These are phyloP conservation scores for Magallana ariakensis DNA, from an alignment of 1,140 invertebrate species.

Conservation along the genomic window DNA sequence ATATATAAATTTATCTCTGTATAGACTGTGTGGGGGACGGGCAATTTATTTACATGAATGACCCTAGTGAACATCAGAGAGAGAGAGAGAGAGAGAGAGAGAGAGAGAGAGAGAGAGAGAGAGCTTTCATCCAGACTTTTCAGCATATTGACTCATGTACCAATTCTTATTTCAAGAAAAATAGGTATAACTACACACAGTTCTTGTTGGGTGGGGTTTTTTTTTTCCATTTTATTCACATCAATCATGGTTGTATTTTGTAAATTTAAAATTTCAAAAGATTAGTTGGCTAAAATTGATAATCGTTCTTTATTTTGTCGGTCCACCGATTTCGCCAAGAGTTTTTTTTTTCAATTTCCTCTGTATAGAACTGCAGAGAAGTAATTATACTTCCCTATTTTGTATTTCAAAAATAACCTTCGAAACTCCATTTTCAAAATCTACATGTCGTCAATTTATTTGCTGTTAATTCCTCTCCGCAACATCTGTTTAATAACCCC, in stretches of 20 bases:
- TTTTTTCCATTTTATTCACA: too few relatives aligned
- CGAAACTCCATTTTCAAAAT: neutral
- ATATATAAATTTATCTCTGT: neutral
- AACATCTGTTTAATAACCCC: neutral
- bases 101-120: neutral
- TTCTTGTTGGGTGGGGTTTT: too few relatives aligned
- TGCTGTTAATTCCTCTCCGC: neutral
- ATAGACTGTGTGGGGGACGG: neutral
- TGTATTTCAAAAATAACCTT: constrained; percentile 1
- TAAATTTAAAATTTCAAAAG: too few relatives aligned
- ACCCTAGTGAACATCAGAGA: too few relatives aligned
- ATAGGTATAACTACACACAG: too few relatives aligned
- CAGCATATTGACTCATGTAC: neutral
- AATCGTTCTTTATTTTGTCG: too few relatives aligned
- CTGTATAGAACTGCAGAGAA: neutral
- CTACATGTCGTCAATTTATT: neutral
- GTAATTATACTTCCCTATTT: neutral
- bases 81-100: too few relatives aligned
- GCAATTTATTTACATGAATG: too few relatives aligned
- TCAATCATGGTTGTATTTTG: too few relatives aligned
- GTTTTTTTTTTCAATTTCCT: neutral
- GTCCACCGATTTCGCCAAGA: neutral
- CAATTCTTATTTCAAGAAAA: too few relatives aligned
- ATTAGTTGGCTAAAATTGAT: too few relatives aligned
- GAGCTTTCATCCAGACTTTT: neutral